Conservation (phyloP, 2,113 vertebrate genomes). For the Oreocharis arfaki region DNA sequence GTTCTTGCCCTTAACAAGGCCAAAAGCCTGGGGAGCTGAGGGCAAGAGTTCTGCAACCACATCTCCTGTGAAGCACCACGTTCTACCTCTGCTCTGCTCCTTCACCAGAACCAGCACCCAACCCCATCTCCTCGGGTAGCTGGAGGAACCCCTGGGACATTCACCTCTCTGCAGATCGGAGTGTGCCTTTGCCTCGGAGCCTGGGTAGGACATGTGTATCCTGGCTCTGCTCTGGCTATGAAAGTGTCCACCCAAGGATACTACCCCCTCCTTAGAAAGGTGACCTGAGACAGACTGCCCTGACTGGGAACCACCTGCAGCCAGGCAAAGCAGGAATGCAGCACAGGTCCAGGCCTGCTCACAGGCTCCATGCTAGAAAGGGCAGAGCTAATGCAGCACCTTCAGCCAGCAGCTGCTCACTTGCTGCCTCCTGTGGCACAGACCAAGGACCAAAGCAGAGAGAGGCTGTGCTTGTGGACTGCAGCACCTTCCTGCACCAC, state of each 20-base stretch:
- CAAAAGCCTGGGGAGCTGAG: background rate
- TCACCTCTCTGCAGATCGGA: background rate
- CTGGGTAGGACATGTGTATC: rapidly evolving
- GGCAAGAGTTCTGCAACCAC: background rate
- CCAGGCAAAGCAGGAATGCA: background rate
- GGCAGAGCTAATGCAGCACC: background rate
- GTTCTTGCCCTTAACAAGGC: background rate
- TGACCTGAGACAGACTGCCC: background rate
- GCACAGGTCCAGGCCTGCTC: background rate
- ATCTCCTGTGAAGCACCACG: rapidly evolving
- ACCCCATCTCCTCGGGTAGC: rapidly evolving
- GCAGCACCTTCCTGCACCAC: background rate
- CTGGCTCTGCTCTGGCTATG: background rate
- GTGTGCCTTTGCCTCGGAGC: background rate
- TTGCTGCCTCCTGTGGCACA: background rate
- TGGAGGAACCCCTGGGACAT: background rate
- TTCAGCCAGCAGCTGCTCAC: background rate
- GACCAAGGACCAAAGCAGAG: background rate
- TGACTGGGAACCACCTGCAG: background rate
- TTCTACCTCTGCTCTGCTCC: background rate
- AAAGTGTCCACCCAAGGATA: background rate
- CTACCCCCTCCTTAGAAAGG: background rate
- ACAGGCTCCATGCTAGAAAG: rapidly evolving
- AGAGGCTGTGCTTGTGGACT: background rate
- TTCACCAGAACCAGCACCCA: background rate